Evolutionary conservation across 1,140 invertebrate genomes (phyloP), one percentile per base, ranked within the genome.

Genomic region (Idris sp.): DNA sequence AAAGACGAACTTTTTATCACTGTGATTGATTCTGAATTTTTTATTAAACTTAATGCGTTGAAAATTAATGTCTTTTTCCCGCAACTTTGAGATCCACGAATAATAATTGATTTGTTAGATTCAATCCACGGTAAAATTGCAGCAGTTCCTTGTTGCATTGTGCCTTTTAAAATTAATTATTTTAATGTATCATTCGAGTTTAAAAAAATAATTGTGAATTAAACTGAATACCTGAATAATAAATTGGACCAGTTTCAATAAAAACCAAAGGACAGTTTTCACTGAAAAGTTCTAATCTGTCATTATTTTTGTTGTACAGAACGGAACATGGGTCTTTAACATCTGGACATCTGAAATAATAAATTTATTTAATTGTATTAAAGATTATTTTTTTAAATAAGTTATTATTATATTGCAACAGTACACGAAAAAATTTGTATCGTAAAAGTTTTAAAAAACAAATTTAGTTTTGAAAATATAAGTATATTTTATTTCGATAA

Each of bases 1-100:
- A 86, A 33, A 3, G 86, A 84, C 0, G 84, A 88, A 2, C 76
- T 82, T 56, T 78, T 79, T 2, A 88, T 71, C 1, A 80, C 76
- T 1, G 46, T 43, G 3, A 78, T 59, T 0, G 64, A 67, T 15
- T 83, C 82, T 8, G 71, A 71, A 35, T 78, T 81, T 54, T 79
- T 84, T 9, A 82, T 56, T 0, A 56, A 73, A 2, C 75, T 77
- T 0, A 87, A 38, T n/a, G 79, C 59, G 15, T 80, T 74, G 0
- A 79, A 78, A 43, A 87, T 81, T 1, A 87, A 38, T 3, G 79
- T 72, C 18, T 74, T 86, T 54, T 87, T 86, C n/a, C 86, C 86
- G 33, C 83, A 83, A 15, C 81, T 84, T 4, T 59, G 44, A 0
- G 80, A 62, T 1, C 86, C 86, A 11, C 86, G 80, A 38, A 88